A percentile compares a stretch with the other conserved stretches of the same genome.
phyloP scores from a whole-genome alignment of 2,797 vertebrate species.

The Myiotriccus ornatus region DNA sequence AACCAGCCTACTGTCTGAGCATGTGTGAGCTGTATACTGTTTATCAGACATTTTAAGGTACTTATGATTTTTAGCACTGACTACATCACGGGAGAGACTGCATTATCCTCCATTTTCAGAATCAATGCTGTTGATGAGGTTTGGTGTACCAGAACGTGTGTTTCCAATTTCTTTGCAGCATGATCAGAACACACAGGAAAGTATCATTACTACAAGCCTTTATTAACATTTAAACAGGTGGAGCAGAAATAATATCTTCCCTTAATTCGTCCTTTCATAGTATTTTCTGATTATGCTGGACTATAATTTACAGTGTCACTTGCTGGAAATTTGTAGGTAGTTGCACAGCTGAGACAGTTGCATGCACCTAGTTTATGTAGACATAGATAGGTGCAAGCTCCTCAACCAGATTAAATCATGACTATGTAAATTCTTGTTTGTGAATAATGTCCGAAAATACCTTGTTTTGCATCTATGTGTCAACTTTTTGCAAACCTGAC shows the following conservation, averaged over 20 bases:
- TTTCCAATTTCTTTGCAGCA: conserved; percentile 14
- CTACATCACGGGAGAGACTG: conserved; percentile 6
- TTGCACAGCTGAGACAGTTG: neutral
- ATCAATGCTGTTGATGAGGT: neutral
- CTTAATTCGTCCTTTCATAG: neutral
- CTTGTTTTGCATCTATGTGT: neutral
- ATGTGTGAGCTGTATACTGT: conserved; percentile 66
- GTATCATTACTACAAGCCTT: neutral
- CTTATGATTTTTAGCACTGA: conserved; percentile 58
- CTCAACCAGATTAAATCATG: neutral
- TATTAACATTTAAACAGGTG: conserved; percentile 48
- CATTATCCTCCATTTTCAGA: conserved; percentile 28
- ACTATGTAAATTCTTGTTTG: neutral
- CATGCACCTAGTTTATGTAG: neutral
- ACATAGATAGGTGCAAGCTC: neutral
- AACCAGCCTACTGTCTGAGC: conserved; percentile 65
- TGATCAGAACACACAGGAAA: conserved; percentile 21
- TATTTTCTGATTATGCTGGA: conserved; percentile 32
- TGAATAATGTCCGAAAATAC: neutral
- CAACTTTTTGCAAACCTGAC: neutral
- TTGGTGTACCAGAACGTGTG: neutral
- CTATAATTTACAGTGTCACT: neutral
- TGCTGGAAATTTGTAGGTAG: neutral
- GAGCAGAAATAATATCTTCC: conserved; percentile 41
- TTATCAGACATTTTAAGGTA: conserved; percentile 65